Evolutionary conservation across 2,113 vertebrate genomes (phyloP).

Genomic region (Ceyx margarethae): DNA sequence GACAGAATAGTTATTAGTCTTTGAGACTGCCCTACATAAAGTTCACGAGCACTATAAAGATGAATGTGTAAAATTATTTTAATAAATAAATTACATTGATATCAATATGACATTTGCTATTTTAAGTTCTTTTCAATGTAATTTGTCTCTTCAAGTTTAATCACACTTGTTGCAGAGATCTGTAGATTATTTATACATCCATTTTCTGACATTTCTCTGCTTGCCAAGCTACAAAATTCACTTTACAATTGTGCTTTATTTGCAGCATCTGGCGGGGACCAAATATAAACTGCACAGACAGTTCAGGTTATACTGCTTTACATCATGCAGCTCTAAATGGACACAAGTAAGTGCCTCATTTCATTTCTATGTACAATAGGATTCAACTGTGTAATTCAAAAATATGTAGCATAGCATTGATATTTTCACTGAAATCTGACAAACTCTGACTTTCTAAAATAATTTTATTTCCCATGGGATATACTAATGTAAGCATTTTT

Average conservation of each 20-base stretch:
- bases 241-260: conserved; percentile 66
- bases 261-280: conserved; percentile 94
- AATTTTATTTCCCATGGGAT: neutral
- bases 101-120: neutral
- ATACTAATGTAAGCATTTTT: neutral
- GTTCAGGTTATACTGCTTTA: conserved; percentile 91
- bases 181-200: neutral
- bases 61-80: conserved; percentile 11
- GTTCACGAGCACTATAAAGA: neutral
- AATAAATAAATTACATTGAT: conserved; percentile 12
- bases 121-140: neutral
- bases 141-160: neutral
- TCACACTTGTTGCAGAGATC: neutral
- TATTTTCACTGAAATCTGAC: neutral
- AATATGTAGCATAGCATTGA: neutral
- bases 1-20: conserved; percentile 14
- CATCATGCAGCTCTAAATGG: conserved; percentile 93
- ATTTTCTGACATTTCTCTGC: neutral
- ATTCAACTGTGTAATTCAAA: neutral
- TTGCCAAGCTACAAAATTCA: neutral
- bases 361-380: neutral
- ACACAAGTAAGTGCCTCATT: conserved; percentile 86
- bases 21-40: conserved; percentile 17
- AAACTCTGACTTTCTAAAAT: neutral
- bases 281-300: conserved; percentile 94